Evolutionary conservation across 2,888 invertebrate genomes (phyloP).

Genomic region (Brenthis ino): DNA sequence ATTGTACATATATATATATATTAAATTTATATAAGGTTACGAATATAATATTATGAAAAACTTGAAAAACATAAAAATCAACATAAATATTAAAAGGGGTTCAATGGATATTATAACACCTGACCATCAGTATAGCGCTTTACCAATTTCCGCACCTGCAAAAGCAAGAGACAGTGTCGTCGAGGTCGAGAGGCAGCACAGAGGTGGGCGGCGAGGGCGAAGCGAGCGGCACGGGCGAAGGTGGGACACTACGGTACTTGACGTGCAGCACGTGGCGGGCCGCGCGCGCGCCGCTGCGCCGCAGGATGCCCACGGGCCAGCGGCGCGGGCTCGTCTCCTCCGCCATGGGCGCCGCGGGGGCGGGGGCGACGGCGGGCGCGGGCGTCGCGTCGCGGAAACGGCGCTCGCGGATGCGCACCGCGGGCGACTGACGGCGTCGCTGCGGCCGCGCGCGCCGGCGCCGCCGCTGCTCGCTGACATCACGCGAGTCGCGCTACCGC

Average conservation of each 20-base stretch:
- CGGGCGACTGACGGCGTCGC: slow-evolving; percentile 43
- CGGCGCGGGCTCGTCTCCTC: slow-evolving; percentile 52
- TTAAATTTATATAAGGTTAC: no score
- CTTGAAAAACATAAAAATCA: no score
- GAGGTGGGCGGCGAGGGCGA: slow-evolving; percentile 41
- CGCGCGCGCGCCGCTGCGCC: slow-evolving; percentile 66
- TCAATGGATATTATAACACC: neutral
- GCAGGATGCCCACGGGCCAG: slow-evolving; percentile 67
- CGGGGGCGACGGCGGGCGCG: slow-evolving; percentile 29
- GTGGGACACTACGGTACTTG: slow-evolving; percentile 69
- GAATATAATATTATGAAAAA: no score
- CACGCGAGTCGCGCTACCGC: slow-evolving; percentile 44
- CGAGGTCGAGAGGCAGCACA: slow-evolving; percentile 81
- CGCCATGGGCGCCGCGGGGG: slow-evolving; percentile 47
- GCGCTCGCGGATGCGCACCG: slow-evolving; percentile 41
- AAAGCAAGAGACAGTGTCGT: slow-evolving; percentile 90
- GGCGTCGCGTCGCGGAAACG: slow-evolving; percentile 29
- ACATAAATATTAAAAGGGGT: neutral
- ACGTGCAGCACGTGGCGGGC: slow-evolving; percentile 67
- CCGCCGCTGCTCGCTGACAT: slow-evolving; percentile 53
- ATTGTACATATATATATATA: no score
- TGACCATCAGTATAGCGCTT: neutral
- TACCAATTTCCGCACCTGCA: slow-evolving; percentile 84
- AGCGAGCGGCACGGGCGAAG: slow-evolving; percentile 48
- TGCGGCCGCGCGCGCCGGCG: slow-evolving; percentile 43